A percentile compares a stretch with the other conserved stretches of the same genome.
phyloP scores from a whole-genome alignment of 2,888 invertebrate genomes.

The Chesias legatella region DNA sequence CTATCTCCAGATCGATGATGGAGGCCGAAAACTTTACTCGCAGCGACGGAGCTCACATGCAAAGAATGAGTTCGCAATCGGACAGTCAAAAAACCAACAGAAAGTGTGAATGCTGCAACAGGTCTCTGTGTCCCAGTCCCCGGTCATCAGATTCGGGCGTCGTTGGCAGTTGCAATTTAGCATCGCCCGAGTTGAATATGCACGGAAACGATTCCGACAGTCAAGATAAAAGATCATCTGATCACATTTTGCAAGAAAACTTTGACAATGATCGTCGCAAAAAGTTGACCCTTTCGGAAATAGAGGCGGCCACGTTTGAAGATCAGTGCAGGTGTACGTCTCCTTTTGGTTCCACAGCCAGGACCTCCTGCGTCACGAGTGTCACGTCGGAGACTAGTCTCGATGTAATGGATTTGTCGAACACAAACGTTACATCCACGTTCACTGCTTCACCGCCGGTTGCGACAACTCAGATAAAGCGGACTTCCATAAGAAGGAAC shows the following conservation, averaged over 20 bases:
- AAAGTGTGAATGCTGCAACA: constrained; percentile 82
- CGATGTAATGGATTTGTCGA: constrained; percentile 76
- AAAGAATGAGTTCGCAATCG: constrained; percentile 72
- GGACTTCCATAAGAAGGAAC: constrained; percentile 70
- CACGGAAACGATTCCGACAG: constrained; percentile 65
- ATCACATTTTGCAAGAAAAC: constrained; percentile 50
- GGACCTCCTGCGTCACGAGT: constrained; percentile 82
- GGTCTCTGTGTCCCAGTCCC: constrained; percentile 84
- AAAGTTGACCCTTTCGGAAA: constrained; percentile 77
- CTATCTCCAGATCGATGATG: constrained; percentile 69
- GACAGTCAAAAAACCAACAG: constrained; percentile 54
- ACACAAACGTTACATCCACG: constrained; percentile 74
- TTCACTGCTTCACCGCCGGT: constrained; percentile 68
- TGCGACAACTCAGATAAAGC: constrained; percentile 70
- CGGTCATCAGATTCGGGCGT: constrained; percentile 92
- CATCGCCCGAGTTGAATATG: constrained; percentile 84
- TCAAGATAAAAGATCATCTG: constrained; percentile 52
- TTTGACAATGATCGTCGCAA: constrained; percentile 54
- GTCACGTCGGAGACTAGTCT: constrained; percentile 80
- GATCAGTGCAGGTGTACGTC: constrained; percentile 86
- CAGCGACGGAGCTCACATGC: constrained; percentile 48
- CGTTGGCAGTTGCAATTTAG: constrained; percentile 89
- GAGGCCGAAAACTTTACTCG: constrained; percentile 59
- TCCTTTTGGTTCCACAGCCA: constrained; percentile 86
- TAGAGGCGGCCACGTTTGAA: constrained; percentile 82